Evolutionary conservation across 1,140 invertebrate species (phyloP), one percentile per base, ranked within the genome.

Genomic region (Drosophila persimilis): DNA sequence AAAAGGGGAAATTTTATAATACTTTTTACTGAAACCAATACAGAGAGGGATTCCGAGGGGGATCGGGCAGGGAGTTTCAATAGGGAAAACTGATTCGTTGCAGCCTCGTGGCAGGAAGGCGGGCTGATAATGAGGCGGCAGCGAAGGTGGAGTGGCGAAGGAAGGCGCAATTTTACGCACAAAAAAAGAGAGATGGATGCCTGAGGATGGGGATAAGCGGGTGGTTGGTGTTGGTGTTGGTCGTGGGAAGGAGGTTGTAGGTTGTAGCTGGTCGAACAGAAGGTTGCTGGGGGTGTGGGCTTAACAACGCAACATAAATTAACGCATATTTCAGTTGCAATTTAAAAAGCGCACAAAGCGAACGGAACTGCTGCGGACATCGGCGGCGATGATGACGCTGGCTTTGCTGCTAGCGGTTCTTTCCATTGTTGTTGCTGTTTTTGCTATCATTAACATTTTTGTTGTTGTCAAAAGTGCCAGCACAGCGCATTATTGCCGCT

Each of bases 251-350:
- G 31, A n/a, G 11, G 15, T 5, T n/a, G 26, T 26, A 41, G 22
- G 22, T 20, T 20, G 20, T n/a, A 3, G 47, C 15, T 9, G 13
- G 3, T 11, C 15, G 22, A 20, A 8, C 29, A 5, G 13, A n/a
- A 5, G 15, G n/a, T 24, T 20, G 41, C 15, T n/a, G 15, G 56
- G 59, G 43, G 29, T 58, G 75, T 60, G 54, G 66, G 77, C 77
- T 88, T 89, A 89, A 89, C 83, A 88, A 79, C 83, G 80, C 66
- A 88, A 84, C 84, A 89, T 88, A 88, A 84, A 89, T 89, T 85
- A 85, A 85, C 80, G 84, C 80, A 89, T 85, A 89, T 85, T 85
- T 89, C 80, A 77, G 85, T 64, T 84, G 79, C 75, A 83, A 85
- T 86, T 86, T 80, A 86, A 86, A 76, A 73, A 52, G 76, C 70